Percentiles rank a stretch among this genome's conserved stretches.
Evolutionary conservation across 2,113 vertebrate species (phyloP).

Genomic region (Tupaia chinensis): DNA sequence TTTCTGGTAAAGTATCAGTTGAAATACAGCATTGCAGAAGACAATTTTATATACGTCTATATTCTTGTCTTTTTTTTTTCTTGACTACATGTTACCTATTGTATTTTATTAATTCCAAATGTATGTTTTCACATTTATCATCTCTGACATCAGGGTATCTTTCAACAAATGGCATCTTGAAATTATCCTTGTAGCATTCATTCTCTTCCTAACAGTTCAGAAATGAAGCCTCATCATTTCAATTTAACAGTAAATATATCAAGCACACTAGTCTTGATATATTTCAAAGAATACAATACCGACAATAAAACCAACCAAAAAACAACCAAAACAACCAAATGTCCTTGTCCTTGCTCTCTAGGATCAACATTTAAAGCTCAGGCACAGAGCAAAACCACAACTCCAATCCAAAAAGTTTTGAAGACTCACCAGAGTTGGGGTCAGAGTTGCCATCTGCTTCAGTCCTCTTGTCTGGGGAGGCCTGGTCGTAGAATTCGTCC

Average conservation of each 20-base stretch:
- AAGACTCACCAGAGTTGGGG: slow-evolving; percentile 97
- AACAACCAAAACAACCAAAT: background rate
- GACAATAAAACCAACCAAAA: background rate
- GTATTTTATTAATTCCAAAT: background rate
- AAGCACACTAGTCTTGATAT: background rate
- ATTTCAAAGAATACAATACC: background rate
- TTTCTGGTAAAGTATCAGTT: background rate
- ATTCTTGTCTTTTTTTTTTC: background rate
- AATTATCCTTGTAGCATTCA: background rate
- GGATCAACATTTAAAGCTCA: background rate
- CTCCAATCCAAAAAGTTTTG: background rate
- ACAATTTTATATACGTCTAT: background rate
- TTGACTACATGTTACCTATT: background rate
- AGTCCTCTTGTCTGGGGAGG: slow-evolving; percentile 99
- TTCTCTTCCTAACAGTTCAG: background rate
- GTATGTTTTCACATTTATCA: background rate
- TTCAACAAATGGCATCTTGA: background rate
- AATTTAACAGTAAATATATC: background rate
- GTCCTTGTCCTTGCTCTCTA: background rate
- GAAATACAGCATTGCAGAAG: background rate
- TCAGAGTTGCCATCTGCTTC: slow-evolving; percentile 99
- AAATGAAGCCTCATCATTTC: background rate
- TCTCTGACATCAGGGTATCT: background rate
- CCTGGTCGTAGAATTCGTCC: slow-evolving; percentile 99
- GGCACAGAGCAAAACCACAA: background rate